A percentile compares a stretch with the other conserved stretches of the same genome.
These are phyloP conservation scores for Oncorhynchus nerka DNA, from an alignment of 2,113 vertebrate genomes.

Conservation along the genomic window DNA sequence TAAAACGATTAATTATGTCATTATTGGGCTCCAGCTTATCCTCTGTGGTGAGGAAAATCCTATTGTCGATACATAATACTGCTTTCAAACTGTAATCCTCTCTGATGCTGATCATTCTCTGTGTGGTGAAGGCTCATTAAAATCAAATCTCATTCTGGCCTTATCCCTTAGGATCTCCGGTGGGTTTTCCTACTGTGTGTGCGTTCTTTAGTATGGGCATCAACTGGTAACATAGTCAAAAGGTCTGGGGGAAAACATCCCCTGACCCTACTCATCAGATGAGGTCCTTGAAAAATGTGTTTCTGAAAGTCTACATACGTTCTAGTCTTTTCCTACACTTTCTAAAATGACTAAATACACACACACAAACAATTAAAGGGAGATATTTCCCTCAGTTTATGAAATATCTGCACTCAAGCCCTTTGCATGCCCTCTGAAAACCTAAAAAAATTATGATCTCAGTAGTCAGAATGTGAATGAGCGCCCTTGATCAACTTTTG, in stretches of 20 bases:
- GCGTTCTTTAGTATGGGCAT: too few relatives aligned
- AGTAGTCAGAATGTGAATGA: background rate
- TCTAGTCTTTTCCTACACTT: too few relatives aligned
- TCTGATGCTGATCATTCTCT: constrained; percentile 41
- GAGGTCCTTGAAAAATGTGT: too few relatives aligned
- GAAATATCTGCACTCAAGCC: constrained; percentile 30
- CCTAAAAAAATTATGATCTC: background rate
- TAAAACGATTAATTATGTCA: constrained; percentile 57
- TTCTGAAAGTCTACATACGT: too few relatives aligned
- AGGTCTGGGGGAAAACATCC: too few relatives aligned
- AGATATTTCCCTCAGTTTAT: constrained; percentile 21
- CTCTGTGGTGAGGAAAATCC: constrained; percentile 50
- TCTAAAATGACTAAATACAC: background rate
- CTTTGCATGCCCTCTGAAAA: constrained; percentile 31
- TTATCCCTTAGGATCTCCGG: too few relatives aligned
- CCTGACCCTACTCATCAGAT: too few relatives aligned
- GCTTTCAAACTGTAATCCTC: constrained; percentile 56
- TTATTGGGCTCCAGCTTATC: constrained; percentile 45
- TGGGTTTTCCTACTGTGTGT: too few relatives aligned
- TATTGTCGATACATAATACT: constrained; percentile 58
- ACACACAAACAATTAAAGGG: background rate
- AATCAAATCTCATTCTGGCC: constrained; percentile 36
- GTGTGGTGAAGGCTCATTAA: constrained; percentile 60
- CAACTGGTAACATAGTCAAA: too few relatives aligned
- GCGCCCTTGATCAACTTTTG: too few relatives aligned